phyloP scores from a whole-genome alignment of 2,113 vertebrate species.

The Argyrosomus japonicus region DNA sequence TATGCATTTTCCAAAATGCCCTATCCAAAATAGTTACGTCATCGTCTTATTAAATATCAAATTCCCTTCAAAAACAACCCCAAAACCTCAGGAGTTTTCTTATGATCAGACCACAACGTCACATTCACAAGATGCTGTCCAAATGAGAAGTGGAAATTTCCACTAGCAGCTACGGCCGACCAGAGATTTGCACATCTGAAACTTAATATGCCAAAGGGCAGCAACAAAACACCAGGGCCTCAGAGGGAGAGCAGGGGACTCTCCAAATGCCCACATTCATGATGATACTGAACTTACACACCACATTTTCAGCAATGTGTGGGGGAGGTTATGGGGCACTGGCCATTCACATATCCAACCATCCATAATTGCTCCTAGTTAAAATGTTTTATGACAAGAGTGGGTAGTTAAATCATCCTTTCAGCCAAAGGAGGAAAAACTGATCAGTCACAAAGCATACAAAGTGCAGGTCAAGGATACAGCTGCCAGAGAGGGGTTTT shows the following conservation, averaged over 20 bases:
- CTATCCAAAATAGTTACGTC: not conserved
- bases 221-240: conserved; percentile 74
- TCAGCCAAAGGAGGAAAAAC: not conserved
- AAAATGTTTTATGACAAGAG: conserved; percentile 21
- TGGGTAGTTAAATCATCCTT: conserved; percentile 12
- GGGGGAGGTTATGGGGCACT: not conserved
- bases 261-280: conserved; percentile 39
- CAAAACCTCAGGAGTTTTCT: conserved; percentile 33
- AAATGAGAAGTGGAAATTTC: conserved; percentile 85
- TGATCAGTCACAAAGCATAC: not conserved
- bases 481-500: not conserved
- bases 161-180: conserved; percentile 72
- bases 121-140: conserved; percentile 65
- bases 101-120: conserved; percentile 37
- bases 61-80: conserved; percentile 35
- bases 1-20: not conserved
- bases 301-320: not conserved
- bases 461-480: not conserved
- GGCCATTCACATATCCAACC: conserved; percentile 20
- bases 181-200: conserved; percentile 80
- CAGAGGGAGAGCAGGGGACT: conserved; percentile 47
- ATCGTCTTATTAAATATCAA: conserved; percentile 9
- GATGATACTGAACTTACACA: conserved; percentile 16
- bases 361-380: not conserved
- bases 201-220: conserved; percentile 81